phyloP scores from a whole-genome alignment of 2,113 vertebrate species.

The Mellivora capensis region DNA sequence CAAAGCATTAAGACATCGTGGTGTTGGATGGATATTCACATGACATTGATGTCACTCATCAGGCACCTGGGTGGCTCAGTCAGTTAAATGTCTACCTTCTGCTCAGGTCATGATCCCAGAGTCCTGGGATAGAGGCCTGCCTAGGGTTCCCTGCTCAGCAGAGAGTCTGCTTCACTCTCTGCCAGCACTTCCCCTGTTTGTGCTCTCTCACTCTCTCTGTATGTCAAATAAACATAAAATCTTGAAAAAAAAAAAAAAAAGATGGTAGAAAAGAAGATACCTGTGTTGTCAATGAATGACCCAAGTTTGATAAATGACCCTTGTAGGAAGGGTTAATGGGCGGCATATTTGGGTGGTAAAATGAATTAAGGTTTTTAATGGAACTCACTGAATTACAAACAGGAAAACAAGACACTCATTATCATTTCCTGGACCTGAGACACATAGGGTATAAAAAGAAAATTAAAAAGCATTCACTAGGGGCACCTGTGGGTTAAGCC shows the following conservation, averaged over 20 bases:
- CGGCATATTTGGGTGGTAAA: neutral
- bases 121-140: too few species aligned
- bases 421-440: neutral
- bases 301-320: neutral
- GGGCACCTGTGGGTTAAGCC: too few species aligned
- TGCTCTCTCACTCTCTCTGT: too few species aligned
- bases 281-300: neutral
- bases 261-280: neutral
- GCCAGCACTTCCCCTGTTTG: too few species aligned
- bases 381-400: neutral
- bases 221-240: too few species aligned
- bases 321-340: neutral
- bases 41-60: neutral
- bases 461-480: neutral
- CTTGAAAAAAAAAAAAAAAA: neutral
- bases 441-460: neutral
- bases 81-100: too few species aligned
- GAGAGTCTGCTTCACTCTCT: too few species aligned
- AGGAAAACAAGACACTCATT: neutral
- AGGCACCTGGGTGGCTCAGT: too few species aligned
- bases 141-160: too few species aligned
- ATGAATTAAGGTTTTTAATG: neutral
- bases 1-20: neutral
- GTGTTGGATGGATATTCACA: neutral
- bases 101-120: too few species aligned